phyloP scores from a whole-genome alignment of 2,113 vertebrate species.

The Bettongia penicillata region DNA sequence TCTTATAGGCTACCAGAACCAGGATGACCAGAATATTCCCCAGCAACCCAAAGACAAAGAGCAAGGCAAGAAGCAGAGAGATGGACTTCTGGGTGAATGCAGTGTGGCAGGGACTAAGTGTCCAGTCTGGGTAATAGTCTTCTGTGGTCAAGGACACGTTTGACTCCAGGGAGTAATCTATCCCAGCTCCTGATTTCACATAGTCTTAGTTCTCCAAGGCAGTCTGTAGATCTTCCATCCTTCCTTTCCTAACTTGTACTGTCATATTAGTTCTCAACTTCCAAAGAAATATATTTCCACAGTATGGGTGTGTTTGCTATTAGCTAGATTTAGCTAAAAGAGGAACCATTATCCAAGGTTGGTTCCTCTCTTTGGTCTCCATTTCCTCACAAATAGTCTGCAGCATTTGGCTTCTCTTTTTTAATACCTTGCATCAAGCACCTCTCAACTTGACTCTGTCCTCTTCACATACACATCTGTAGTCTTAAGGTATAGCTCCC shows the following conservation, averaged over 20 bases:
- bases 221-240: not conserved
- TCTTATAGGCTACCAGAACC: constrained; percentile 85
- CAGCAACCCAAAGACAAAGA: constrained; percentile 84
- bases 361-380: not conserved
- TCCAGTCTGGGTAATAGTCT: constrained; percentile 48
- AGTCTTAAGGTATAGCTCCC: not conserved
- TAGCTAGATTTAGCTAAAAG: not conserved
- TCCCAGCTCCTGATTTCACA: constrained; percentile 64
- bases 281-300: not conserved
- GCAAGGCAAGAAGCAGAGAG: constrained; percentile 69
- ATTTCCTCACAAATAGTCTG: not conserved
- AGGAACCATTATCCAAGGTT: not conserved
- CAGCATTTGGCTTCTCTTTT: not conserved
- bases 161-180: constrained; percentile 51
- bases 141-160: not conserved
- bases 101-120: constrained; percentile 31
- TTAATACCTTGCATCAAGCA: not conserved
- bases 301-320: not conserved
- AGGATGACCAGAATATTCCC: constrained; percentile 91
- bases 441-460: not conserved
- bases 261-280: not conserved
- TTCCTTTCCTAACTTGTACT: not conserved
- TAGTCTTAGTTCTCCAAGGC: not conserved
- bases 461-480: not conserved
- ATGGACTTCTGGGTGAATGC: constrained; percentile 22